Evolutionary conservation across 2,797 vertebrate species (phyloP).

Genomic region (Gouania willdenowi): DNA sequence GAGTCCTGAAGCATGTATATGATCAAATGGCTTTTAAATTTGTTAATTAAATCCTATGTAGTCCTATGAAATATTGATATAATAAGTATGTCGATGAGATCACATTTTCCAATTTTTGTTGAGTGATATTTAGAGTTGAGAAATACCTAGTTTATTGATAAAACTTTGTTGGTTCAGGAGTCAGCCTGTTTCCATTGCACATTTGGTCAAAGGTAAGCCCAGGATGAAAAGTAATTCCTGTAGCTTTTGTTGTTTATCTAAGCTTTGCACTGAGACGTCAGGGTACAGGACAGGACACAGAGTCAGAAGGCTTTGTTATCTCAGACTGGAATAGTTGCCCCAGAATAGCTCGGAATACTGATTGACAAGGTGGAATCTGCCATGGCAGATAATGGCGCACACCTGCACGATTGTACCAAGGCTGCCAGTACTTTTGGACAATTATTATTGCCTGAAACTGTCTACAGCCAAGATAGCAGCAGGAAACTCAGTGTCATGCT

Average conservation of each 20-base stretch:
- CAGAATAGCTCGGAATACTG: slow-evolving; percentile 9
- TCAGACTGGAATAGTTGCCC: slow-evolving; percentile 3
- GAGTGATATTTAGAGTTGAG: too few relatives aligned
- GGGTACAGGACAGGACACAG: background rate
- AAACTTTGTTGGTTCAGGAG: too few relatives aligned
- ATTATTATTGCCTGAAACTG: slow-evolving; percentile 7
- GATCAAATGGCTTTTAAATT: too few relatives aligned
- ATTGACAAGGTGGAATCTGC: slow-evolving; percentile 16
- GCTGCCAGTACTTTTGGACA: slow-evolving; percentile 2
- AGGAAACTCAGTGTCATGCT: slow-evolving; percentile 3
- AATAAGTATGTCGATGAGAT: too few relatives aligned
- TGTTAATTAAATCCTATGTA: too few relatives aligned
- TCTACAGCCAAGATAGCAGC: slow-evolving; percentile 1
- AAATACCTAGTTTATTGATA: too few relatives aligned
- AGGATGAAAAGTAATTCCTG: too few relatives aligned
- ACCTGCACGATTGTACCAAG: slow-evolving; percentile 24
- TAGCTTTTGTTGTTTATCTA: background rate
- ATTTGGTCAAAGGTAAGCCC: too few relatives aligned
- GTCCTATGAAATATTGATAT: too few relatives aligned
- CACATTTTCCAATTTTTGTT: too few relatives aligned
- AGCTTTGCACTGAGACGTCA: slow-evolving; percentile 8
- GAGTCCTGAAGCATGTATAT: too few relatives aligned
- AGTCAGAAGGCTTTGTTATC: slow-evolving; percentile 2
- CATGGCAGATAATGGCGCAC: slow-evolving; percentile 11
- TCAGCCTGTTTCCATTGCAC: too few relatives aligned